A percentile compares a stretch with the other conserved stretches of the same genome.
Conservation (phyloP, 1,140 invertebrate species). For the Lasioglossum baleicum region DNA sequence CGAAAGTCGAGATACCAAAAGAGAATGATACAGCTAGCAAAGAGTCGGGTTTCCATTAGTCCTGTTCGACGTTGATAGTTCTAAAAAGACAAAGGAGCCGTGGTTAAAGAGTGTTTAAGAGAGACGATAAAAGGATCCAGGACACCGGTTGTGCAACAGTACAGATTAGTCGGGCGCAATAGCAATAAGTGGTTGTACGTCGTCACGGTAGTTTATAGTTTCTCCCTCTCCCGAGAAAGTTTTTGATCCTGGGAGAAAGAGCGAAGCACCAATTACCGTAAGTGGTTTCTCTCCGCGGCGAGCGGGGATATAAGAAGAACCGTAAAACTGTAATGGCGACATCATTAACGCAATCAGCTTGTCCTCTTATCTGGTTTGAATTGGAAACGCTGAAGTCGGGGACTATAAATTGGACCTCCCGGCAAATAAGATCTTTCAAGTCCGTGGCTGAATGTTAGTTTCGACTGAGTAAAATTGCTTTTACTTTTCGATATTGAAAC, state of each 20-base stretch:
- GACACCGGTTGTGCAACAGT: neutral
- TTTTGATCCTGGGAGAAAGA: neutral
- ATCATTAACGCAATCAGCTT: neutral
- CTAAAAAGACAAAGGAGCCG: constrained; percentile 3
- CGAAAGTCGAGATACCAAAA: too few species aligned
- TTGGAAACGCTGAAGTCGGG: neutral
- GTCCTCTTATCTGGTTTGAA: neutral
- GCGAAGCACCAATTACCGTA: constrained; percentile 7
- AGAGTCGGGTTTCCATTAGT: neutral
- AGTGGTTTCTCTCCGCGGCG: neutral
- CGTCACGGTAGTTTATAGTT: constrained; percentile 1
- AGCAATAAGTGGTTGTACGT: constrained; percentile 5
- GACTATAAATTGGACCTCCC: neutral
- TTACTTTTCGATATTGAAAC: neutral
- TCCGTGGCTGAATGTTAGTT: neutral
- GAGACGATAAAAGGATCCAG: neutral
- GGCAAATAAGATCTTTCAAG: neutral
- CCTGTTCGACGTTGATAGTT: neutral
- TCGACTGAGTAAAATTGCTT: neutral
- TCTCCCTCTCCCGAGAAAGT: too few species aligned
- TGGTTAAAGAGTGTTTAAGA: neutral
- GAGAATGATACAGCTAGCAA: neutral
- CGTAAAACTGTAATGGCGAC: neutral
- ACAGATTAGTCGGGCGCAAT: constrained; percentile 3
- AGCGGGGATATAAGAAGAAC: neutral